These are phyloP conservation scores for Eupithecia subumbrata DNA, from an alignment of 2,888 invertebrate genomes.

Conservation along the genomic window DNA sequence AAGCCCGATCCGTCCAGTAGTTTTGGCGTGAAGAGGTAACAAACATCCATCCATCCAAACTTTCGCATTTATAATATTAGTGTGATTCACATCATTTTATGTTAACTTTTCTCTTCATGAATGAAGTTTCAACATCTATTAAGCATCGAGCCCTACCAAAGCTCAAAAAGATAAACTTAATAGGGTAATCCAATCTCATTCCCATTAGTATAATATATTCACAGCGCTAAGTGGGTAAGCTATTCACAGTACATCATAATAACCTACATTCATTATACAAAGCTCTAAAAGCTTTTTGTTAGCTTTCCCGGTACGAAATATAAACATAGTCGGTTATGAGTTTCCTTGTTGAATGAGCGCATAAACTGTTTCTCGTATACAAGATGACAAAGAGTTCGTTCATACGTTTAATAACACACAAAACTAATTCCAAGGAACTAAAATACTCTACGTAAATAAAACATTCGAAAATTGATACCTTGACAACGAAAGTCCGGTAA, in stretches of 20 bases:
- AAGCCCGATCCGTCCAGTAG: too few species aligned
- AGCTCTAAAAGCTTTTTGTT: background rate
- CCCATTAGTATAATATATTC: slow-evolving; percentile 1
- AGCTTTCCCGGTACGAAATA: background rate
- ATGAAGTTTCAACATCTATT: background rate
- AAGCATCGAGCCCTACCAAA: background rate
- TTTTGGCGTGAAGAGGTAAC: too few species aligned
- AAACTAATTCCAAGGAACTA: background rate
- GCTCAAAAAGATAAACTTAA: background rate
- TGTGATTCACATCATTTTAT: background rate
- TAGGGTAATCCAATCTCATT: background rate
- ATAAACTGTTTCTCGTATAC: background rate
- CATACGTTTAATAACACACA: background rate
- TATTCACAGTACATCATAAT: background rate
- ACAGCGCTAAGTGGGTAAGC: background rate
- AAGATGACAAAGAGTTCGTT: background rate
- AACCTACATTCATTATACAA: background rate
- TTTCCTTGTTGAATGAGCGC: background rate
- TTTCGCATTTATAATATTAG: too few species aligned
- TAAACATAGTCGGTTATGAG: background rate
- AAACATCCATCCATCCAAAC: too few species aligned
- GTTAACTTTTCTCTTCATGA: background rate
- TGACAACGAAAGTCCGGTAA: background rate
- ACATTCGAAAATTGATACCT: background rate
- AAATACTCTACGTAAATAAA: background rate